Evolutionary conservation across 2,888 invertebrate genomes (phyloP), one percentile per base, ranked within the genome.

Genomic region (Sinodicranocentrus sp.): DNA sequence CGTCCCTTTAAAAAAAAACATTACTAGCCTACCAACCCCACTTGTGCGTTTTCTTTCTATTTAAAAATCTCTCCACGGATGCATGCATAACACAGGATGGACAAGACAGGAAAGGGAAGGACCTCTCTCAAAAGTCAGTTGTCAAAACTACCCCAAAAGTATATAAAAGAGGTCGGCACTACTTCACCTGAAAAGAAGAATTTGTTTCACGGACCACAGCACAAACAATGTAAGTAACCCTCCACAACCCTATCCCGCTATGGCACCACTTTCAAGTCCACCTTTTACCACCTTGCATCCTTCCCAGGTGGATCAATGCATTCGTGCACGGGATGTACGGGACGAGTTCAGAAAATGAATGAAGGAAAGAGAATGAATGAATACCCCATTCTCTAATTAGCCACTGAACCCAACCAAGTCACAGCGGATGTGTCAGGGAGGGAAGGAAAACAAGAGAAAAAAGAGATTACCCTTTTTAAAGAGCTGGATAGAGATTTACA

Each of bases 51-150:
- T 39, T 39, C 39, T 39, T 13, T 39, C 39, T 39, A 5, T 23
- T 21, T 15, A 19, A 21, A 21, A 6, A 23, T 5, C 17, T 57
- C 3, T 57, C 57, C 57, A n/a, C n/a, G 57, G 57, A 57, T 76
- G 52, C 52, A 59, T 25, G 44, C 44, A 26, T 25, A 67, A 43
- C 28, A 77, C 77, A 68, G 78, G 78, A 78, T 78, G 78, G 52
- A 61, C 70, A 78, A 26, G 78, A 71, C 78, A 78, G 71, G 78
- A 71, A 70, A 68, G 61, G 78, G 70, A 70, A 78, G 52, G 68
- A 61, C 61, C 54, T 71, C 28, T n/a, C 65, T 48, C 44, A 68
- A 59, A 70, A 39, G 26, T 68, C 57, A 77, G 68, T 77, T 77
- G 59, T 59, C 68, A 68, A 26, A 59, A 59, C 57, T 57, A 57